Evolutionary conservation across 1,140 invertebrate genomes (phyloP).

Genomic region (Drosophila auraria): DNA sequence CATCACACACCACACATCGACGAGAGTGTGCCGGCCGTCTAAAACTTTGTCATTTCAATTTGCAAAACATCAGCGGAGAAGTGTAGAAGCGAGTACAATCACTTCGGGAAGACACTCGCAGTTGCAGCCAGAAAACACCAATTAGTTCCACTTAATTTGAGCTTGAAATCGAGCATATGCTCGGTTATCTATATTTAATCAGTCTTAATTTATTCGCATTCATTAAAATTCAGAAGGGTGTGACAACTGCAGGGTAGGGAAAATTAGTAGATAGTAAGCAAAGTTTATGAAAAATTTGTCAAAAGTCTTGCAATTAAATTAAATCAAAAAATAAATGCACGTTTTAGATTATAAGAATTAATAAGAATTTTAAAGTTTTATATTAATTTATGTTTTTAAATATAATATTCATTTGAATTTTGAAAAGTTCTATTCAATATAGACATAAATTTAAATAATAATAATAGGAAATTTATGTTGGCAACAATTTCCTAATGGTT

Average conservation of each 20-base stretch:
- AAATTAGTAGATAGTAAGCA: background rate
- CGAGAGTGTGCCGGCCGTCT: constrained; percentile 26
- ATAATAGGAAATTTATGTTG: too few species aligned
- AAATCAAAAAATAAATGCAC: too few species aligned
- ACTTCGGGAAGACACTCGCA: constrained; percentile 4
- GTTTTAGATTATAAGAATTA: too few species aligned
- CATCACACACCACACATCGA: background rate
- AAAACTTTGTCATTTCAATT: constrained; percentile 55
- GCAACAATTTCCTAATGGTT: too few species aligned
- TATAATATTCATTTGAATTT: too few species aligned
- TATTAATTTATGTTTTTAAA: too few species aligned
- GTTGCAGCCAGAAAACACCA: constrained; percentile 18
- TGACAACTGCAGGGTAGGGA: background rate
- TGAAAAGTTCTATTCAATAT: too few species aligned
- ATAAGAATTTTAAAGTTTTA: too few species aligned
- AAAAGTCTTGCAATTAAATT: too few species aligned
- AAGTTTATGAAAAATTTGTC: background rate
- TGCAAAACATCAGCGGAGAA: constrained; percentile 34
- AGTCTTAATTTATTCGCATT: constrained; percentile 2
- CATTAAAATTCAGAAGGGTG: constrained; percentile 1
- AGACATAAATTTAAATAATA: too few species aligned
- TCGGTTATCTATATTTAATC: constrained; percentile 21
- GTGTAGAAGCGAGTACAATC: constrained; percentile 27
- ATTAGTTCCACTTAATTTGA: constrained; percentile 36
- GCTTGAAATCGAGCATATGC: constrained; percentile 12